These are phyloP conservation scores for Itoplectis maculator DNA, from an alignment of 2,888 invertebrate genomes.

Conservation along the genomic window DNA sequence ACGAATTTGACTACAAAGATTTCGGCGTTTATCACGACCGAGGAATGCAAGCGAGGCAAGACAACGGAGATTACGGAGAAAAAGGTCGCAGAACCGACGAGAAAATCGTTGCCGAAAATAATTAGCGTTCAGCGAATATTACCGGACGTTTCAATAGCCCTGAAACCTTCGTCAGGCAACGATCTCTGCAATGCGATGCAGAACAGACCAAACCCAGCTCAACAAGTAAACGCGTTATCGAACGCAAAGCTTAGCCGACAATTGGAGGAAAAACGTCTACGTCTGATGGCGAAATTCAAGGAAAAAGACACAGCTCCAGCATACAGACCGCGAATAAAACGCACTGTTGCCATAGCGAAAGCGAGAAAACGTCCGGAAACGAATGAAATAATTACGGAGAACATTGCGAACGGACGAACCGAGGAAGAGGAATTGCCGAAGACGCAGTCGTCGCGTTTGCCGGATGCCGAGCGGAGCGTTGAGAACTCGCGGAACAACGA, in stretches of 20 bases:
- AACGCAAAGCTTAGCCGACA: constrained; percentile 70
- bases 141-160: constrained; percentile 53
- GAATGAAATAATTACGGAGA: not conserved
- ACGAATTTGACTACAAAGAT: constrained; percentile 80
- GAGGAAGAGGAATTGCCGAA: constrained; percentile 8
- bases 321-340: constrained; percentile 53
- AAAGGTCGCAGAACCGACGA: not conserved
- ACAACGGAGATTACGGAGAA: not conserved
- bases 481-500: not conserved
- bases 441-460: not conserved
- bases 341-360: constrained; percentile 36
- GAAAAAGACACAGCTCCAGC: constrained; percentile 54
- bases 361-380: not conserved
- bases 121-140: constrained; percentile 68
- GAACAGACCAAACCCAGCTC: constrained; percentile 18
- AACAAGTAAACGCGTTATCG: constrained; percentile 29
- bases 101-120: constrained; percentile 68
- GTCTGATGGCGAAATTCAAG: constrained; percentile 76
- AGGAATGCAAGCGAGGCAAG: not conserved
- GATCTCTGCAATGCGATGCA: constrained; percentile 41
- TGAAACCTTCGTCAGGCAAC: constrained; percentile 42
- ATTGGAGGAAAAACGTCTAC: constrained; percentile 78
- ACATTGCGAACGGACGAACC: not conserved
- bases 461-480: not conserved
- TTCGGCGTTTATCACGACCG: constrained; percentile 75